phyloP scores from a whole-genome alignment of 2,797 vertebrate genomes.

The Ctenopoma multispine region DNA sequence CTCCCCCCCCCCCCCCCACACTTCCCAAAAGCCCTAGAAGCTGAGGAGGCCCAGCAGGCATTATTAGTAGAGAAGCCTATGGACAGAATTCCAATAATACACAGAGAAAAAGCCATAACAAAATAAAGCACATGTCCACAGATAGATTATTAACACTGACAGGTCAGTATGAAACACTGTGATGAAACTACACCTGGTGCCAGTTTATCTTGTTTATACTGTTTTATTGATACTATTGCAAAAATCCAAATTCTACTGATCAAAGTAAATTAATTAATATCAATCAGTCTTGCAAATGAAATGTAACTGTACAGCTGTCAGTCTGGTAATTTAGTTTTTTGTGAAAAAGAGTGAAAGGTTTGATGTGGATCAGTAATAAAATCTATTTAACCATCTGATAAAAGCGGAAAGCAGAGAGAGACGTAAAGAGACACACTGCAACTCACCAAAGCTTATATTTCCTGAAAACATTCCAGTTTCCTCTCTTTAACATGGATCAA shows the following conservation, averaged over 20 bases:
- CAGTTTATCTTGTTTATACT: conserved; percentile 10
- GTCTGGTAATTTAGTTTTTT: conserved; percentile 31
- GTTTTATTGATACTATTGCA: conserved; percentile 17
- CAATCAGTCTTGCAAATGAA: conserved; percentile 12
- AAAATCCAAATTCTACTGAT: conserved; percentile 27
- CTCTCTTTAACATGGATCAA: conserved; percentile 69
- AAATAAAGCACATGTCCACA: conserved; percentile 47
- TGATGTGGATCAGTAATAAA: conserved; percentile 48
- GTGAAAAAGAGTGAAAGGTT: conserved; percentile 34
- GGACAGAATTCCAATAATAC: conserved; percentile 51
- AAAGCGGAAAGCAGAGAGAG: conserved; percentile 19
- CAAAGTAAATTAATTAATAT: conserved; percentile 27
- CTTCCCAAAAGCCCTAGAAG: conserved; percentile 31
- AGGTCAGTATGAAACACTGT: conserved; percentile 35
- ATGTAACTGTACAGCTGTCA: conserved; percentile 33
- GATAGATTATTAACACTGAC: conserved; percentile 65
- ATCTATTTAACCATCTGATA: conserved; percentile 31
- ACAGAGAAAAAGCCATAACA: conserved; percentile 7
- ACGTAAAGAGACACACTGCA: conserved; percentile 8
- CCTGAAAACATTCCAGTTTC: conserved; percentile 55
- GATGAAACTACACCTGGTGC: conserved; percentile 26
- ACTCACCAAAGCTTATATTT: conserved; percentile 31
- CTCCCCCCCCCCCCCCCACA: too few relatives aligned
- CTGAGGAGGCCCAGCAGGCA: conserved; percentile 64
- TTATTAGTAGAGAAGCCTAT: conserved; percentile 63